Evolutionary conservation across 1,140 invertebrate genomes (phyloP), one percentile per base, ranked within the genome.

Genomic region (Psix sp.): DNA sequence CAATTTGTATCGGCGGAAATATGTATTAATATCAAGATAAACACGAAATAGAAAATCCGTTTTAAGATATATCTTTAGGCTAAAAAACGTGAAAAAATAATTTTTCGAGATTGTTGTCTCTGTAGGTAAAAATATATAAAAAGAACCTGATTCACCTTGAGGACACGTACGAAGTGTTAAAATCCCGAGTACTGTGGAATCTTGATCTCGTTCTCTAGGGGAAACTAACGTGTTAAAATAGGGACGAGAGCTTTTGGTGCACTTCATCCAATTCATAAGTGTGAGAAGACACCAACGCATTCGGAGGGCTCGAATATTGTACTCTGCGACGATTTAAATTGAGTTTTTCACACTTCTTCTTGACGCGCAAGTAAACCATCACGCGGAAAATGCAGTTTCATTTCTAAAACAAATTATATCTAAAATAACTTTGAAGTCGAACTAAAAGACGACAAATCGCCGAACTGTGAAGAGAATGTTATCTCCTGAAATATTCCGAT

Each of bases 201-300:
- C 60, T 65, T 65, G 48, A 65, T 65, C 15, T 54, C 46, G 16
- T 51, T 52, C 20, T 39, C 31, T 29, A 38, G 60, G 38, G 39
- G 20, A 46, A 65, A 46, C 20, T 45, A 46, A 65, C 60, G 29
- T 43, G 33, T 54, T 45, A 52, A 63, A 63, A 52, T 29, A 45
- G 13, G 15, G 59, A 11, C 39, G n/a, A 63, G 48, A 14, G n/a
- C n/a, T 45, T 52, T 21, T 16, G 33, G 5, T 33, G 29, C 39
- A 45, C 57, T 62, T 62, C 45, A 51, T 51, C 49, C 52, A 35
- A 36, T 29, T 21, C 40, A n/a, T 39, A 46, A 52, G 40, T 46
- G 33, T 9, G 17, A 46, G 1, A 11, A 21, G 51, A 56, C 14
- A 13, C 2, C 9, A 40, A 16, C n/a, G 26, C 21, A 57, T 13